Evolutionary conservation across 1,140 invertebrate genomes (phyloP).

Genomic region (Homalodisca vitripennis): DNA sequence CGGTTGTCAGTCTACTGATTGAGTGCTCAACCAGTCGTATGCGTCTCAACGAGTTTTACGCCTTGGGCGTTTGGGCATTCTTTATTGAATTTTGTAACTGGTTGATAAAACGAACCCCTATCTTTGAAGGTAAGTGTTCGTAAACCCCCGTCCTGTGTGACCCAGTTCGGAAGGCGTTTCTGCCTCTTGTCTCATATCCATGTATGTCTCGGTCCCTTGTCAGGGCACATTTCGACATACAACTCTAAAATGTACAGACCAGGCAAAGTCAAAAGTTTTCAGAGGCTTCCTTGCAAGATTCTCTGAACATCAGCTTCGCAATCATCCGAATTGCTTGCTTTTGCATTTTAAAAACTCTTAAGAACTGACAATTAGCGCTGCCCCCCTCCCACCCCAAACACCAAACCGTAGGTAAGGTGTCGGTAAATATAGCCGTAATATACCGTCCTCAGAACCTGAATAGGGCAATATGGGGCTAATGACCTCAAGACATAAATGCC

Average conservation of each 20-base stretch:
- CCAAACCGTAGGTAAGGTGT: too few relatives aligned
- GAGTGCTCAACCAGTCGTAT: background rate
- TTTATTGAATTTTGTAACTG: background rate
- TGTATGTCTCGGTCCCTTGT: background rate
- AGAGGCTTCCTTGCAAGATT: background rate
- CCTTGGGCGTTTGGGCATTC: background rate
- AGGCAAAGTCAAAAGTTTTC: background rate
- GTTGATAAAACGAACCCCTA: background rate
- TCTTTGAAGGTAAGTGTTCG: background rate
- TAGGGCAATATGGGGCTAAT: too few relatives aligned
- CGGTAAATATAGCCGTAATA: too few relatives aligned
- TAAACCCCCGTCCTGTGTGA: background rate
- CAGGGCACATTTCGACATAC: background rate
- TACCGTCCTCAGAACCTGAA: too few relatives aligned
- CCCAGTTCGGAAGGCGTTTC: background rate
- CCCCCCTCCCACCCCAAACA: too few relatives aligned
- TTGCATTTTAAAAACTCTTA: background rate
- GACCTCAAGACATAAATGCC: too few relatives aligned
- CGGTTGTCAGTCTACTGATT: background rate
- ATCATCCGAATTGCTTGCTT: background rate
- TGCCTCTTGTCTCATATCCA: background rate
- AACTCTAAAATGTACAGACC: background rate
- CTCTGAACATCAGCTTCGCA: background rate
- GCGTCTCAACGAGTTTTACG: background rate
- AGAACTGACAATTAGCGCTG: too few relatives aligned